These are phyloP conservation scores for Phaedon cochleariae DNA, from an alignment of 2,888 invertebrate genomes.

Conservation along the genomic window DNA sequence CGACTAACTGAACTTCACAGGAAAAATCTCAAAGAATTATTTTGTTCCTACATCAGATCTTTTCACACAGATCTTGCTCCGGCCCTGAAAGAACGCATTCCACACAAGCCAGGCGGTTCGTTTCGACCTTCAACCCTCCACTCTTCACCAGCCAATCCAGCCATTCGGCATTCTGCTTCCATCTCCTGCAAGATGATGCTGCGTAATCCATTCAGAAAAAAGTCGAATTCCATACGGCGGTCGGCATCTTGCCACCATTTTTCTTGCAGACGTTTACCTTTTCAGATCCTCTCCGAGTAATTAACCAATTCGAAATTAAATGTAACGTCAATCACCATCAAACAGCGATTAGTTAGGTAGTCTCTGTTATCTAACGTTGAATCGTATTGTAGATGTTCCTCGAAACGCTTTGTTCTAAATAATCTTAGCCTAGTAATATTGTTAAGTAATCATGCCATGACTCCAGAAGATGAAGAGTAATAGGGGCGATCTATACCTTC, in stretches of 20 bases:
- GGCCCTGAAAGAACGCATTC: slow-evolving; percentile 53
- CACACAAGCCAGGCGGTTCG: slow-evolving; percentile 48
- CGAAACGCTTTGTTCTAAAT: background rate
- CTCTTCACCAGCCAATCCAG: slow-evolving; percentile 48
- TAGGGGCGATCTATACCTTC: too few relatives aligned
- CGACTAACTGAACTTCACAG: too few relatives aligned
- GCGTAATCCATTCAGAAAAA: background rate
- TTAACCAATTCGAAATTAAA: background rate
- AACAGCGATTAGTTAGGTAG: background rate
- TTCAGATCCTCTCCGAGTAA: background rate
- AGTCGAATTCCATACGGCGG: background rate
- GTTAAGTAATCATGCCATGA: too few relatives aligned
- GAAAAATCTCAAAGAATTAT: too few relatives aligned
- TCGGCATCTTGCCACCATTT: background rate
- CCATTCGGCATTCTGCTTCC: slow-evolving; percentile 46
- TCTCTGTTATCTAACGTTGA: background rate
- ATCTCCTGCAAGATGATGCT: slow-evolving; percentile 30
- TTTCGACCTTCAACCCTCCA: slow-evolving; percentile 58
- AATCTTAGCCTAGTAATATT: too few relatives aligned
- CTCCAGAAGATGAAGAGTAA: too few relatives aligned
- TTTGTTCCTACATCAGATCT: too few relatives aligned
- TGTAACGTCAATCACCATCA: background rate
- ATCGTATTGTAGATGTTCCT: background rate
- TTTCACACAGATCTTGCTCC: too few relatives aligned
- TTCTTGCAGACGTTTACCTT: background rate